Percentiles rank a stretch among this genome's conserved stretches.
phyloP scores from a whole-genome alignment of 2,888 invertebrate genomes.

The Aradus depressus region DNA sequence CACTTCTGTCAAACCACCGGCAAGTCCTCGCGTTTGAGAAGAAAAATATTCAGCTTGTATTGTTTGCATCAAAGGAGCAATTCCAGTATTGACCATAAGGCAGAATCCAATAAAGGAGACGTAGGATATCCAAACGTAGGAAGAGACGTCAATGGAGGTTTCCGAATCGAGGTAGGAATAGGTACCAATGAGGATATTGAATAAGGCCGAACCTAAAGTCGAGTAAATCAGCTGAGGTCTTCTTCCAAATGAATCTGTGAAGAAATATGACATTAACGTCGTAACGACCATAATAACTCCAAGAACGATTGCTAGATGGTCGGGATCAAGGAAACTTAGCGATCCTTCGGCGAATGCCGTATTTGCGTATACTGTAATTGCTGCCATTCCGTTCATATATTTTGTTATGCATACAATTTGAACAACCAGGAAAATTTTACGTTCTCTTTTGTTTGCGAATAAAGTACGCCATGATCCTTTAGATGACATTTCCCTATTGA shows the following conservation, averaged over 20 bases:
- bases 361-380: neutral
- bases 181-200: conserved; percentile 17
- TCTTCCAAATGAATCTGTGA: conserved; percentile 25
- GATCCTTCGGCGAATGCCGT: neutral
- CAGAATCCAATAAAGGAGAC: conserved; percentile 22
- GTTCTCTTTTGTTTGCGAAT: neutral
- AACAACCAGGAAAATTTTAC: neutral
- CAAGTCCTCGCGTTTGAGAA: conserved; percentile 27
- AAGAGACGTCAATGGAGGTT: conserved; percentile 17
- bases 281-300: conserved; percentile 24
- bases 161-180: conserved; percentile 23
- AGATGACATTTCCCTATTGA: conserved; percentile 18
- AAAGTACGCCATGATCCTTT: neutral
- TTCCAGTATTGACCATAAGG: conserved; percentile 22
- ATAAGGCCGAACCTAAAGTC: conserved; percentile 20
- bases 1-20: conserved; percentile 26
- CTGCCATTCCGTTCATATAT: neutral
- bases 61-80: conserved; percentile 27
- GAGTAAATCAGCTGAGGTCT: conserved; percentile 26
- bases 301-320: too few species aligned
- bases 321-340: too few species aligned
- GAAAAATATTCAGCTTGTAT: conserved; percentile 30
- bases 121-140: conserved; percentile 23
- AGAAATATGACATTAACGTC: conserved; percentile 19
- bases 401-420: neutral